Base-by-base conservation (phyloP, 1,140 invertebrate species). In the Sminthurinus signatus region DNA sequence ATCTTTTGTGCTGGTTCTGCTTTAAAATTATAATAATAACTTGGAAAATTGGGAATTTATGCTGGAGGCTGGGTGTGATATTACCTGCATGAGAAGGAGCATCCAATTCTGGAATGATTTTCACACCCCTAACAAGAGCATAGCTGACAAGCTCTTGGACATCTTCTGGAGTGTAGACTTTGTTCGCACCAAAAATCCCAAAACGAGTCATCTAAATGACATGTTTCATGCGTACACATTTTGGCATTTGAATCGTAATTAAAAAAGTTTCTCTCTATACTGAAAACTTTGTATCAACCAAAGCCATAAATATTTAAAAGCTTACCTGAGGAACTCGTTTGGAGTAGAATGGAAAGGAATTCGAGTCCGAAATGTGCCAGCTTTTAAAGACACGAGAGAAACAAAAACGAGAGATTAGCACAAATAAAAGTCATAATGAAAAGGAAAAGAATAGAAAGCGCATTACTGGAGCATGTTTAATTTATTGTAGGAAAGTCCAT, bases 311-410 rank as follows among this genome's bases (percentile, higher is more conserved):
- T n/a, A n/a, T n/a, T n/a, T n/a, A n/a, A n/a, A n/a, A n/a, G n/a
- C 84, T 80, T 73, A 92, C 77, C 68, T 86, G 80, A 0, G 89
- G 88, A 29, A 85, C 82, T 60, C 81, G 80, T 15, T 82, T 79
- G 2, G 87, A 81, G 36, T 83, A 77, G 65, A 90, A 80, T 0
- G 89, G 88, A 75, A 91, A 91, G 72, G 88, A 89, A 70, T 93
- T 89, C 0, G 85, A 84, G 73, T 91, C 89, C 1, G 87, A 88
- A 0, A 87, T 80, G 73, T 93, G 89, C 88, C 88, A 91, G 75
- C 92, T n/a, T n/a, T n/a, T n/a, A n/a, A n/a, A n/a, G n/a, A n/a
- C n/a, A n/a, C n/a, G n/a, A n/a, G n/a, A n/a, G n/a, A n/a, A n/a
- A n/a, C n/a, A n/a, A n/a, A n/a, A n/a, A n/a, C n/a, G n/a, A n/a